Evolutionary conservation across 2,113 vertebrate genomes (phyloP).

Genomic region (Phalacrocorax aristotelis): DNA sequence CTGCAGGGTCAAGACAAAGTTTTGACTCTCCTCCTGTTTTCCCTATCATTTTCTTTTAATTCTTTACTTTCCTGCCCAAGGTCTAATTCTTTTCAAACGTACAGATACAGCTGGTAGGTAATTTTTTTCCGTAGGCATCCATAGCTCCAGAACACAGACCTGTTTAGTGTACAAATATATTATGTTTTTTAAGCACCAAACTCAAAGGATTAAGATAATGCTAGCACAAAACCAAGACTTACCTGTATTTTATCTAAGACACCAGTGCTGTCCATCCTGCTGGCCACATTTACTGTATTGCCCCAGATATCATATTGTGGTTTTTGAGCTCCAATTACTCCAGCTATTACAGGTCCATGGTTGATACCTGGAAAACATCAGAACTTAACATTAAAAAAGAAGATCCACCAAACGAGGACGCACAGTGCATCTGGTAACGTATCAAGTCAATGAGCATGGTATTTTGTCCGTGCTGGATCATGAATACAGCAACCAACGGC

Average conservation of each 20-base stretch:
- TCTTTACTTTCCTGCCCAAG: not conserved
- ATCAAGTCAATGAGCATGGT: not conserved
- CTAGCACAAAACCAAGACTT: not conserved
- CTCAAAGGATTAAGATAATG: not conserved
- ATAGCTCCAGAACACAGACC: not conserved
- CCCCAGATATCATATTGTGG: conserved; percentile 99
- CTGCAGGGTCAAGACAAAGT: not conserved
- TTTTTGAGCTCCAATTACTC: conserved; percentile 97
- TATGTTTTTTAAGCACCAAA: not conserved
- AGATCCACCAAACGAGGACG: not conserved
- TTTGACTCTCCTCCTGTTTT: not conserved
- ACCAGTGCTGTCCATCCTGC: conserved; percentile 97
- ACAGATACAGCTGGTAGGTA: not conserved
- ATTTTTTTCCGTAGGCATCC: not conserved
- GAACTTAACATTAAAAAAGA: not conserved
- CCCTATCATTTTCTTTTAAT: not conserved
- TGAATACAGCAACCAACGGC: not conserved
- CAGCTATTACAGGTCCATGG: conserved; percentile 95
- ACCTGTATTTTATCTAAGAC: conserved; percentile 97
- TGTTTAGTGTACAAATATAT: not conserved
- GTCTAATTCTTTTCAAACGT: not conserved
- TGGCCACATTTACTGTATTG: conserved; percentile 97
- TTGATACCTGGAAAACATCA: conserved; percentile 85
- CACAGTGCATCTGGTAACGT: not conserved
- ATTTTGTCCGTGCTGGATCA: not conserved